Evolutionary conservation across 2,888 invertebrate species (phyloP), one percentile per base, ranked within the genome.

Genomic region (Apotomis capreana): DNA sequence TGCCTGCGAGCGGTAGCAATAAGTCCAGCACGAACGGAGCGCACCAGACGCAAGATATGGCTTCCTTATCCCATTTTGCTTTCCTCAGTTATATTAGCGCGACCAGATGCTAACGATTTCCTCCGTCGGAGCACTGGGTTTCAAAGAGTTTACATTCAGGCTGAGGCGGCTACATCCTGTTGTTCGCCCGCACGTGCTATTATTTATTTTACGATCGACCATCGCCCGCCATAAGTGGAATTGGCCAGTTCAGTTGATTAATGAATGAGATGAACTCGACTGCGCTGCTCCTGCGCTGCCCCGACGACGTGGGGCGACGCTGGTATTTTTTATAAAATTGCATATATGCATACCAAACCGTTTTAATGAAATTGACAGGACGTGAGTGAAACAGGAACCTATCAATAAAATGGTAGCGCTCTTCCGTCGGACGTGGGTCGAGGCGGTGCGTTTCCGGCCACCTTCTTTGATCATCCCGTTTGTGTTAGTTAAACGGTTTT

Each of bases 331-430:
- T 61, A 54, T 67, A 62, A 62, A 71, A 58, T 68, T 63, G 58
- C 63, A 68, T 13, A 49, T 36, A 26, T 58, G 54, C 70, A 62
- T 37, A 37, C 62, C 51, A 54, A 68, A 52, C 59, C 13, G 64
- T 74, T 58, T 70, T 74, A 77, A 82, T 86, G 76, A 83, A 87
- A 89, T 85, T 87, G 84, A 85, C 90, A 89, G 91, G 90, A 90
- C 88, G 89, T 76, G 79, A 85, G 82, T 86, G 86, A 87, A 89
- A 90, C 90, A 89, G 91, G 90, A 91, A 90, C 90, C 89, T 89
- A 89, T 90, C 90, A 90, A 91, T 91, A 89, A 89, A 90, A 90
- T 89, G 83, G 88, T 88, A 85, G 84, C 86, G 86, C 84, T 87
- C 87, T 91, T 90, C 91, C 91, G 89, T 83, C 83, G 83, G 82